Percentiles rank a stretch among this genome's conserved stretches.
These are phyloP conservation scores for Cryptocephalus moraei DNA, from an alignment of 2,888 invertebrate species.

Conservation along the genomic window DNA sequence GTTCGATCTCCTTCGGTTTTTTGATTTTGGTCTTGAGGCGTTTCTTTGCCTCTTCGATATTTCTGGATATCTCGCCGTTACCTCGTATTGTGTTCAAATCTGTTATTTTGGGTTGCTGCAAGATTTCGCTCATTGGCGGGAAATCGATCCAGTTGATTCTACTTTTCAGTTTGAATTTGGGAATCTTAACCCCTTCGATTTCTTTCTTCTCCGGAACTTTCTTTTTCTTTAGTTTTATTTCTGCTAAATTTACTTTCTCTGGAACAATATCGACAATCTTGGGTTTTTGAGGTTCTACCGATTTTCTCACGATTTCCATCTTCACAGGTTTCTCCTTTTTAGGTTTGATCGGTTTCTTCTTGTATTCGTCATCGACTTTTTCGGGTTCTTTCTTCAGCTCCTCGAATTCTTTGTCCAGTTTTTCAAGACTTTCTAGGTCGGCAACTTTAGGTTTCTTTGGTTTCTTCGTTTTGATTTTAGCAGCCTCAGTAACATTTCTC, in stretches of 20 bases:
- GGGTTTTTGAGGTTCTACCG: constrained; percentile 35
- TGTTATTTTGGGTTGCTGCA: constrained; percentile 28
- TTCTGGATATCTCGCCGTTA: constrained; percentile 40
- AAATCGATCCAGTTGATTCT: constrained; percentile 48
- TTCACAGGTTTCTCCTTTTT: constrained; percentile 22
- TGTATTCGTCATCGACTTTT: constrained; percentile 21
- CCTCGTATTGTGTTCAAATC: constrained; percentile 29
- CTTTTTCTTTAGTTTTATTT: constrained; percentile 48
- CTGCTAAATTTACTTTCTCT: constrained; percentile 47
- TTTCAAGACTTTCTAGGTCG: constrained; percentile 12
- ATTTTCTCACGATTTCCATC: constrained; percentile 18
- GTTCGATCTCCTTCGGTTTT: constrained; percentile 32
- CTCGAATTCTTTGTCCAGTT: constrained; percentile 20
- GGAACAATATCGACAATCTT: constrained; percentile 35
- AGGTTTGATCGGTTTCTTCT: constrained; percentile 23
- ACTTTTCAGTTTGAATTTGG: constrained; percentile 61
- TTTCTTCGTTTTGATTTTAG: constrained; percentile 19
- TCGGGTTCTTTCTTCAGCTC: constrained; percentile 16
- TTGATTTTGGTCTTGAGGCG: constrained; percentile 29
- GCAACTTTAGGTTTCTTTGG: constrained; percentile 26
- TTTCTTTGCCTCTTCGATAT: constrained; percentile 40
- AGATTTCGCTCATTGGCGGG: constrained; percentile 30
- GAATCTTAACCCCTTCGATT: constrained; percentile 35
- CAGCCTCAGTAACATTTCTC: constrained; percentile 24
- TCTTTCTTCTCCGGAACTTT: constrained; percentile 21